These are phyloP conservation scores for Nemotelus pantherinus DNA, from an alignment of 2,888 invertebrate genomes.

Conservation along the genomic window DNA sequence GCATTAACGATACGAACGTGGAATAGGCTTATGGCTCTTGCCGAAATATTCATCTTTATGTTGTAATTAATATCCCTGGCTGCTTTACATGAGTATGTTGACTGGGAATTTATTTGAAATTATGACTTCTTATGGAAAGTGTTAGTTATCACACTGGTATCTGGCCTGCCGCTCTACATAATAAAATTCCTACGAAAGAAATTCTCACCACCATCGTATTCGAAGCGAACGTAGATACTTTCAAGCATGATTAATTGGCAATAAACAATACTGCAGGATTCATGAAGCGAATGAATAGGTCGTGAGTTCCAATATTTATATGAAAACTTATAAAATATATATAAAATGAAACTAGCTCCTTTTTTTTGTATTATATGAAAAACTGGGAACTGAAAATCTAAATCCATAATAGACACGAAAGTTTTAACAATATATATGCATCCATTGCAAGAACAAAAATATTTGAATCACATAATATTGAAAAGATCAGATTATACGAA, in stretches of 20 bases:
- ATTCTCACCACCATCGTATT: constrained; percentile 90
- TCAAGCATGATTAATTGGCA: no score
- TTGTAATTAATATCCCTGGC: constrained; percentile 88
- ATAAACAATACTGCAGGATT: no score
- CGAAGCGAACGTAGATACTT: constrained; percentile 74
- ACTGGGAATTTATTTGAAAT: constrained; percentile 92
- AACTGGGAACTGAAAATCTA: no score
- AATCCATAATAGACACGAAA: no score
- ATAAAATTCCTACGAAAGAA: constrained; percentile 94
- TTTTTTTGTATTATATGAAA: constrained; percentile 24
- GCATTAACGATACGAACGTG: constrained; percentile 95
- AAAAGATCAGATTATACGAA: constrained; percentile 14
- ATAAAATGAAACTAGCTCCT: constrained; percentile 4
- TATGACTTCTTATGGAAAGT: constrained; percentile 98
- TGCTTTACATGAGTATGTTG: constrained; percentile 91
- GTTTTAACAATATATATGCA: no score
- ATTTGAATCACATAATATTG: no score
- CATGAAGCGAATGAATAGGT: no score
- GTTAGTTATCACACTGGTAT: constrained; percentile 90
- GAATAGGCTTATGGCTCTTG: constrained; percentile 96
- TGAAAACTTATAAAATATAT: neutral
- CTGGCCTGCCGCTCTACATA: constrained; percentile 96
- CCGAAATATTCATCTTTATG: constrained; percentile 89
- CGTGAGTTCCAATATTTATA: no score
- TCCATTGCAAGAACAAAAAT: no score